Evolutionary conservation across 2,797 vertebrate species (phyloP), one percentile per base, ranked within the genome.

Genomic region (Spinibarbus caldwelli): DNA sequence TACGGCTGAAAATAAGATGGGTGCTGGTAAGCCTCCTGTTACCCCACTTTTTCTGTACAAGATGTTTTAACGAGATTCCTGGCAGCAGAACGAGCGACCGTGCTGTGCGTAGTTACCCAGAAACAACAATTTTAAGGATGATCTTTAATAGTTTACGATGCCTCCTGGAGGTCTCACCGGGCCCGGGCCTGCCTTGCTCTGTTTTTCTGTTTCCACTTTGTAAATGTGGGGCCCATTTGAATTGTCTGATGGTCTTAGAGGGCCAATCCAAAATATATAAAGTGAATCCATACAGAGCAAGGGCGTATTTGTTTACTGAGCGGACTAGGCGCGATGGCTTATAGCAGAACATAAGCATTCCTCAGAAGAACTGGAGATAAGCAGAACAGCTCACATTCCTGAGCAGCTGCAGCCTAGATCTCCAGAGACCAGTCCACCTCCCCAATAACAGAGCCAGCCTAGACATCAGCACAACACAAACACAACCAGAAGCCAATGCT

Each of bases 231-330:
- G 64, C 34, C n/a, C 10, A 54, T 59, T 81, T 54, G 41, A 78
- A 83, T 59, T 73, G 57, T 86, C 85, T 91, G 78, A 82, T 87
- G 79, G 75, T 86, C 41, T 85, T 76, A 75, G 41, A 66, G 67
- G 62, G 62, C 41, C 73, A 52, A 85, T 86, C 87, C 84, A 86
- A 86, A 82, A 81, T 78, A 89, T 87, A 87, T 86, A 88, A 83
- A 84, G 59, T 54, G 47, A 88, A 62, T 47, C 38, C 41, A 43
- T 87, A 71, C 70, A 86, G 75, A 68, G 80, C 78, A 84, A 86
- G 87, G 78, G 88, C 59, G 82, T 87, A 80, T 90, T 71, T 87
- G 89, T 90, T 86, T 86, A 75, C 59, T 78, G 68, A 89, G 45
- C 5, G 21, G 52, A 78, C 52, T 54, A 43, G 77, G 72, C 84